Percentiles rank a stretch among this genome's conserved stretches.
These are phyloP conservation scores for Engystomops pustulosus DNA, from an alignment of 2,113 vertebrate genomes.

Conservation along the genomic window DNA sequence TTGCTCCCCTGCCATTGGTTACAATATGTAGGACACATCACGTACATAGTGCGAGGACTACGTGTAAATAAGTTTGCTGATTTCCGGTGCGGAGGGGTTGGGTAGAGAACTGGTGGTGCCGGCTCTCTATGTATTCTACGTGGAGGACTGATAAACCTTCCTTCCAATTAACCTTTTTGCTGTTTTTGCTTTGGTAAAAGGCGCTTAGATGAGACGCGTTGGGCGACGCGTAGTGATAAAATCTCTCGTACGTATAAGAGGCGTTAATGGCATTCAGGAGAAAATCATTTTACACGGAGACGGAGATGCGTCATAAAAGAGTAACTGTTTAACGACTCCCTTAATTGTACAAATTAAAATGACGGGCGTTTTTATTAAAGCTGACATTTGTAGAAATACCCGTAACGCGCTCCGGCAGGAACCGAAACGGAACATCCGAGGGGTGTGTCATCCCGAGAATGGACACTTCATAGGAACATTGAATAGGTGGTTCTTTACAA, in stretches of 20 bases:
- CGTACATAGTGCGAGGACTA: background rate
- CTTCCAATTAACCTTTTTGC: constrained; percentile 29
- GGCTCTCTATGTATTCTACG: background rate
- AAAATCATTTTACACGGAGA: constrained; percentile 36
- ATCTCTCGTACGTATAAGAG: constrained; percentile 7
- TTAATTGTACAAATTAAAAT: background rate
- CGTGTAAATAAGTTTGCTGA: background rate
- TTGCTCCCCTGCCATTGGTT: too few relatives aligned
- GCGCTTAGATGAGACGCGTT: constrained; percentile 6
- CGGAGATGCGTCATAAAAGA: constrained; percentile 31
- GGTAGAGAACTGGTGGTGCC: background rate
- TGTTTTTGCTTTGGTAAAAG: constrained; percentile 11
- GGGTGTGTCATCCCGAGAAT: background rate
- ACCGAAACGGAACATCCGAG: background rate
- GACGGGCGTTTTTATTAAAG: background rate
- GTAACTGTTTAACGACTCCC: constrained; percentile 3
- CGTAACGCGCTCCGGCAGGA: background rate
- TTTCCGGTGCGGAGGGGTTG: background rate
- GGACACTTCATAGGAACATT: background rate
- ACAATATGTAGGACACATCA: too few relatives aligned
- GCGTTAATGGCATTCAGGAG: constrained; percentile 25
- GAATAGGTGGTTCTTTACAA: too few relatives aligned
- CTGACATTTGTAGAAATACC: constrained; percentile 1
- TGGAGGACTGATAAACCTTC: constrained; percentile 9
- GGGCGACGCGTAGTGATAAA: constrained; percentile 4